Evolutionary conservation across 1,140 invertebrate genomes (phyloP).

Genomic region (Rhopalosiphum padi): DNA sequence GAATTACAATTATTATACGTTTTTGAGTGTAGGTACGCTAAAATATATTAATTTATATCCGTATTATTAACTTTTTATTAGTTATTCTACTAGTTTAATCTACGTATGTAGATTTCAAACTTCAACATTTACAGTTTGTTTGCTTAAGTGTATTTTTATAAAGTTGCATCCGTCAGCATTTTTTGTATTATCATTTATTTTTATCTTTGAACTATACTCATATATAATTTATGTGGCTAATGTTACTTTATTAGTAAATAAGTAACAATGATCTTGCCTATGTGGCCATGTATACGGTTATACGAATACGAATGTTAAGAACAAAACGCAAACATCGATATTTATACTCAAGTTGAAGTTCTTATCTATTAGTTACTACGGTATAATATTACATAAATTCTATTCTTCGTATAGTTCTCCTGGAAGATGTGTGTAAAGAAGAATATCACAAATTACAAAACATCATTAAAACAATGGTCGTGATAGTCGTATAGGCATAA

Average conservation of each 20-base stretch:
- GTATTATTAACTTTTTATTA: neutral
- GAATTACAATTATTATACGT: too few species aligned
- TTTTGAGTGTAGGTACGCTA: neutral
- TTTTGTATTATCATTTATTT: neutral
- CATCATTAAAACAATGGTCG: neutral
- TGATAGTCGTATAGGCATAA: neutral
- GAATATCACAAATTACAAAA: slow-evolving; percentile 18
- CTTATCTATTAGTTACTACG: neutral
- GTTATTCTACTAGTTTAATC: neutral
- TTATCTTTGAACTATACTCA: neutral
- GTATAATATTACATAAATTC: neutral
- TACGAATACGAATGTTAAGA: neutral
- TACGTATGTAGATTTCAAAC: neutral
- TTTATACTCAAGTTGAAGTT: neutral
- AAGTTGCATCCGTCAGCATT: neutral
- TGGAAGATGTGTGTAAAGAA: neutral
- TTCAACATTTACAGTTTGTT: neutral
- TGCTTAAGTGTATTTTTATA: neutral
- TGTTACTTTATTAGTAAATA: neutral
- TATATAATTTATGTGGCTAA: neutral
- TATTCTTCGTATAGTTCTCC: neutral
- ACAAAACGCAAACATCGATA: neutral
- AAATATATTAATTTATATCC: neutral
- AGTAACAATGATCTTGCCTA: neutral
- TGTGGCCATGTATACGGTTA: neutral